Percentiles rank a stretch among this genome's conserved stretches.
These are phyloP conservation scores for Microchirus variegatus DNA, from an alignment of 2,797 vertebrate genomes.

Conservation along the genomic window DNA sequence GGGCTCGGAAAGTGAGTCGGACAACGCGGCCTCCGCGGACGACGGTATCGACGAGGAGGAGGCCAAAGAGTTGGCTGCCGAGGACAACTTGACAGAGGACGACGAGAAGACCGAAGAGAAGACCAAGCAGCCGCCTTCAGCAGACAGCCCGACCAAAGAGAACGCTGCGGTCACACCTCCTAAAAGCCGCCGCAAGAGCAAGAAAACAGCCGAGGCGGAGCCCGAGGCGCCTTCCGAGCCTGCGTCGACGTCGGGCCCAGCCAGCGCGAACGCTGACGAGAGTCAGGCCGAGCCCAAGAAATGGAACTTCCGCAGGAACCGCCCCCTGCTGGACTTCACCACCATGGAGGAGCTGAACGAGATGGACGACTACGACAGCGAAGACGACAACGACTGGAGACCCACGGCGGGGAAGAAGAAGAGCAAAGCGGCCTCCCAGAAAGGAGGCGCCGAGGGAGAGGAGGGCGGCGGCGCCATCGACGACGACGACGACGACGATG, in stretches of 20 bases:
- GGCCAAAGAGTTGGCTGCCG: conserved; percentile 78
- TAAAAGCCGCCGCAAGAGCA: conserved; percentile 84
- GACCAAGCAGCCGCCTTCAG: conserved; percentile 78
- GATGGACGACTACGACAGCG: conserved; percentile 98
- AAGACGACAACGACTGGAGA: conserved; percentile 98
- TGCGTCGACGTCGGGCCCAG: conserved; percentile 19
- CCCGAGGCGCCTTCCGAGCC: conserved; percentile 57
- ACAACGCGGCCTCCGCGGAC: conserved; percentile 86
- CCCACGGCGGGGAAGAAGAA: conserved; percentile 90
- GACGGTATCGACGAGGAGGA: conserved; percentile 81
- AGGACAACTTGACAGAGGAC: conserved; percentile 80
- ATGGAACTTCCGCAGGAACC: conserved; percentile 96
- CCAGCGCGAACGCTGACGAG: conserved; percentile 75
- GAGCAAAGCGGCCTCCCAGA: conserved; percentile 82
- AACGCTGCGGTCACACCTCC: conserved; percentile 67
- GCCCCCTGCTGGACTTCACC: conserved; percentile 94
- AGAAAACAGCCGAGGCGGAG: conserved; percentile 78
- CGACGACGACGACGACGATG: conserved; percentile 27
- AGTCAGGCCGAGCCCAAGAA: conserved; percentile 90
- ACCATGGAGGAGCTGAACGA: conserved; percentile 97
- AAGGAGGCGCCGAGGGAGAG: conserved; percentile 86
- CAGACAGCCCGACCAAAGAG: conserved; percentile 86
- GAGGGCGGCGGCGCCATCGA: conserved; percentile 80
- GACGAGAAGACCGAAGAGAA: conserved; percentile 81
- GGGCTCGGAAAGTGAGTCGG: conserved; percentile 91